These are phyloP conservation scores for Linnaemya tessellans DNA, from an alignment of 2,888 invertebrate genomes.

Conservation along the genomic window DNA sequence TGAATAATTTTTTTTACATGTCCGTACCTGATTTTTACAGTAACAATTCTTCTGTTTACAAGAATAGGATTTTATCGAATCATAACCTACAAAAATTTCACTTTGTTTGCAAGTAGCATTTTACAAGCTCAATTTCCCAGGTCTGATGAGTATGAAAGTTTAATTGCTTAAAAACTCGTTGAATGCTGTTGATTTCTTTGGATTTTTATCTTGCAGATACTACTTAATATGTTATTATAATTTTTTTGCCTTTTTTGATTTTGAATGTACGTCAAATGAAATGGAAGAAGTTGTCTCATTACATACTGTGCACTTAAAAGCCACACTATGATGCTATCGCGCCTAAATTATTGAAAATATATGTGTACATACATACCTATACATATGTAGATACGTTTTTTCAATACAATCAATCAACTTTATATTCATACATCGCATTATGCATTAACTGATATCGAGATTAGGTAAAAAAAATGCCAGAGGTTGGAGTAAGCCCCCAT, in stretches of 20 bases:
- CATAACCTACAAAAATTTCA: too few species aligned
- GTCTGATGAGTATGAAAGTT: neutral
- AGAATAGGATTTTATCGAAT: too few species aligned
- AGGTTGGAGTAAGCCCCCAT: too few species aligned
- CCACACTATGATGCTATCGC: too few species aligned
- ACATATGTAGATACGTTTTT: neutral
- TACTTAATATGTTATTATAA: neutral
- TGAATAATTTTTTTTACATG: too few species aligned
- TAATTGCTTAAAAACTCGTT: slow-evolving; percentile 25
- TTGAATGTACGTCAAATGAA: neutral
- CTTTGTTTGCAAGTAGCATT: neutral
- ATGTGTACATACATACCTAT: too few species aligned
- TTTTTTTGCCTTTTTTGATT: neutral
- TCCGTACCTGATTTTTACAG: too few species aligned
- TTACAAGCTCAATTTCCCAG: neutral
- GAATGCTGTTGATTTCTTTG: slow-evolving; percentile 5
- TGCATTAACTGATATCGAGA: too few species aligned
- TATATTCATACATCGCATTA: neutral
- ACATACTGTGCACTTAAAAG: too few species aligned
- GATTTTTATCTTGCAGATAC: slow-evolving; percentile 10
- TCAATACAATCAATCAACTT: neutral
- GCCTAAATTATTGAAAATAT: too few species aligned
- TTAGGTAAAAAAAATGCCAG: too few species aligned
- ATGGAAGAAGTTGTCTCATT: neutral
- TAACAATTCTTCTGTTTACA: too few species aligned